Conservation (phyloP, 2,113 vertebrate genomes). For the Takifugu bimaculatus region DNA sequence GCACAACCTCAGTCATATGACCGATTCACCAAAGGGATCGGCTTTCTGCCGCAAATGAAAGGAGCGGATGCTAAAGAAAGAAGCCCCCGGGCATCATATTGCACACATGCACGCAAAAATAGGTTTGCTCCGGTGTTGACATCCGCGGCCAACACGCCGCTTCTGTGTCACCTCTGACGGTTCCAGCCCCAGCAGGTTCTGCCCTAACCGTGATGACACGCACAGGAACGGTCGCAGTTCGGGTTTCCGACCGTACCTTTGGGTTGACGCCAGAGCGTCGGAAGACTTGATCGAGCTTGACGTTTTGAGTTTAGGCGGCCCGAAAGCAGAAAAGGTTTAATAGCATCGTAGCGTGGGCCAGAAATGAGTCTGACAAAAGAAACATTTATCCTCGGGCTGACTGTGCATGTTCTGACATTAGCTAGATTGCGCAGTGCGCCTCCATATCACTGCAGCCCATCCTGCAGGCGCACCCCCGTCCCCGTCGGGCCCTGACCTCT, state of each 20-base stretch:
- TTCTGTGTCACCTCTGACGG: too few species aligned
- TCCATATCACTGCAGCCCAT: slow-evolving; percentile 34
- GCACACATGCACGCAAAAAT: slow-evolving; percentile 23
- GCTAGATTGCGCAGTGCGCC: slow-evolving; percentile 44
- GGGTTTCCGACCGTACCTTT: too few species aligned
- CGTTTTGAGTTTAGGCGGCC: too few species aligned
- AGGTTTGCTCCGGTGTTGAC: slow-evolving; percentile 15
- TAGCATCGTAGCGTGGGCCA: too few species aligned
- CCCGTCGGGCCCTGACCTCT: slow-evolving; percentile 11
- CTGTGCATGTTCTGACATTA: slow-evolving; percentile 35
- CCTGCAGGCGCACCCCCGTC: slow-evolving; percentile 25
- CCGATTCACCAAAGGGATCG: slow-evolving; percentile 35
- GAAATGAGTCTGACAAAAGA: too few species aligned
- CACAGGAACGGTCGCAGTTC: too few species aligned
- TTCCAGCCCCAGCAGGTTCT: too few species aligned
- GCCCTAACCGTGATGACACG: too few species aligned
- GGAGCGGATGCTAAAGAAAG: slow-evolving; percentile 52
- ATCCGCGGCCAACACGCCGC: neutral
- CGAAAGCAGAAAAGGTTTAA: too few species aligned
- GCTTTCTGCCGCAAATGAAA: slow-evolving; percentile 47
- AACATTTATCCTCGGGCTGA: too few species aligned
- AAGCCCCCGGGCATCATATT: slow-evolving; percentile 46
- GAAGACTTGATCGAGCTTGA: too few species aligned
- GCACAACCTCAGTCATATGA: slow-evolving; percentile 44
- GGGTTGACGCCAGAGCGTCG: too few species aligned